Conservation (phyloP, 1,140 invertebrate species). For the Aphelinus certus region DNA sequence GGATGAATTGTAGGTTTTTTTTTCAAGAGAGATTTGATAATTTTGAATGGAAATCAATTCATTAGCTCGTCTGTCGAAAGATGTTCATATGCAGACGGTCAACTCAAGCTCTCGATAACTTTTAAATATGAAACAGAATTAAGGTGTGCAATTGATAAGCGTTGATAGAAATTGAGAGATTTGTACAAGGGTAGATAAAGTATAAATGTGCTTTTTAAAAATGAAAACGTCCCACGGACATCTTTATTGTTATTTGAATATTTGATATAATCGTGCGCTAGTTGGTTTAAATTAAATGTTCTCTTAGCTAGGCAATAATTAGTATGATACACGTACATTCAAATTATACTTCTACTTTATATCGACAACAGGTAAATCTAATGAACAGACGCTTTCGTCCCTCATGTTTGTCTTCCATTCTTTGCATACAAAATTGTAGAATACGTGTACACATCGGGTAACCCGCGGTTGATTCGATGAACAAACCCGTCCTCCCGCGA, state of each 20-base stretch:
- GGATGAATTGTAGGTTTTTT: no score
- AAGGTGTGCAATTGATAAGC: no score
- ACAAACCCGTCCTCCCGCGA: slow-evolving; percentile 15
- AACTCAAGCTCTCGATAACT: no score
- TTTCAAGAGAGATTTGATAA: no score
- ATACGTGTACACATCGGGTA: slow-evolving; percentile 37
- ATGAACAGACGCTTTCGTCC: slow-evolving; percentile 45
- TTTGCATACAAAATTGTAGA: slow-evolving; percentile 52
- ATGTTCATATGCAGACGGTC: no score
- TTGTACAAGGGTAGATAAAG: not conserved
- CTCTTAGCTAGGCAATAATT: slow-evolving; percentile 56
- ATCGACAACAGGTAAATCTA: slow-evolving; percentile 59
- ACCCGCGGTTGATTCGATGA: slow-evolving; percentile 32
- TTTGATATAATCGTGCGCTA: slow-evolving; percentile 60
- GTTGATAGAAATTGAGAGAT: no score
- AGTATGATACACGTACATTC: slow-evolving; percentile 60
- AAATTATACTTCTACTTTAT: slow-evolving; percentile 56
- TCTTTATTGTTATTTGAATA: slow-evolving; percentile 57
- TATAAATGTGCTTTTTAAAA: slow-evolving; percentile 49
- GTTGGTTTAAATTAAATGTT: slow-evolving; percentile 53
- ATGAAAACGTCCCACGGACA: slow-evolving; percentile 57
- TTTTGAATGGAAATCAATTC: no score
- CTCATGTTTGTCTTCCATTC: slow-evolving; percentile 36
- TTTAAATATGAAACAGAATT: no score
- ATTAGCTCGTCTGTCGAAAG: no score